Evolutionary conservation across 1,140 invertebrate genomes (phyloP).

Genomic region (Caenorhabditis briggsae): DNA sequence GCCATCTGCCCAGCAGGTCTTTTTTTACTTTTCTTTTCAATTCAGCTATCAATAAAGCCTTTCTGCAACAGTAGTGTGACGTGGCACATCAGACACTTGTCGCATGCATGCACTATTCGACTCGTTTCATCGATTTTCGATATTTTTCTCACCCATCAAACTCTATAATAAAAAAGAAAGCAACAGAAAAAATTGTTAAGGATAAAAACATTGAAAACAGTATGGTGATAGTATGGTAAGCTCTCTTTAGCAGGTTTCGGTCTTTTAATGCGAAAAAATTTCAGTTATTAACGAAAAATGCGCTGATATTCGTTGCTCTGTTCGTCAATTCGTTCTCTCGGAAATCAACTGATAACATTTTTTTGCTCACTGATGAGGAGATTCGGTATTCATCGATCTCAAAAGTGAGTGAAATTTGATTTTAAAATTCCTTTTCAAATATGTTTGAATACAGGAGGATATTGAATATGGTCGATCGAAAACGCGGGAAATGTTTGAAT

Average conservation of each 20-base stretch:
- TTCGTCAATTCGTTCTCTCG: background rate
- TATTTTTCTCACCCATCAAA: background rate
- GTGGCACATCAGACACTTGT: background rate
- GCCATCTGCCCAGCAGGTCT: background rate
- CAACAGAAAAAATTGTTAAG: background rate
- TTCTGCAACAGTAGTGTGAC: background rate
- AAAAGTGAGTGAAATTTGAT: background rate
- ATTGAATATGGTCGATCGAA: constrained; percentile 20
- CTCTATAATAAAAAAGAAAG: background rate
- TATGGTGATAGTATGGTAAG: constrained; percentile 52
- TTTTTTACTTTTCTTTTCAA: background rate
- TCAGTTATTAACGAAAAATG: constrained; percentile 25
- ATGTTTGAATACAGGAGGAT: background rate
- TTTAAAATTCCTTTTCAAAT: background rate
- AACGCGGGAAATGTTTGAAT: constrained; percentile 75
- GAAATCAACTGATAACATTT: constrained; percentile 34
- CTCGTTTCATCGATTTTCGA: constrained; percentile 41
- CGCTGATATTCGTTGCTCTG: background rate
- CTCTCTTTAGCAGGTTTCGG: background rate
- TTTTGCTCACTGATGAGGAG: constrained; percentile 53
- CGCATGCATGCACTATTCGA: background rate
- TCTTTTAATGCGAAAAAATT: background rate
- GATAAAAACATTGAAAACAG: background rate
- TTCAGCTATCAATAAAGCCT: constrained; percentile 21
- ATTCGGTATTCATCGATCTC: constrained; percentile 47